Conservation (phyloP, 2,113 vertebrate genomes). For the Sebastes fasciatus region DNA sequence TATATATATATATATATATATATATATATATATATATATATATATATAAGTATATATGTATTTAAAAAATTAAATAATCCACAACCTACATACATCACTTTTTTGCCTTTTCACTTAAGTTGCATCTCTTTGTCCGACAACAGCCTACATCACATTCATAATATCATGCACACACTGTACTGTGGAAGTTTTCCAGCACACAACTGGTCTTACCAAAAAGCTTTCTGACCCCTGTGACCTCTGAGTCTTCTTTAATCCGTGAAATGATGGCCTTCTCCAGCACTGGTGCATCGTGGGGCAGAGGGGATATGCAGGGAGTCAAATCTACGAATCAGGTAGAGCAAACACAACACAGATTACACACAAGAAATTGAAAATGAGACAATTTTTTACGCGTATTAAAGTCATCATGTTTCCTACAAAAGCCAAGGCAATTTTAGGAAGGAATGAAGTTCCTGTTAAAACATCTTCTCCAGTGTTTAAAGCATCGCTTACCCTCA, state of each 20-base stretch:
- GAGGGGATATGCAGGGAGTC: slow-evolving; percentile 94
- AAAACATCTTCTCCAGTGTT: not conserved
- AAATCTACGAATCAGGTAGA: slow-evolving; percentile 85
- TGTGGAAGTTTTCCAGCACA: not conserved
- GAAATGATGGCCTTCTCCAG: slow-evolving; percentile 86
- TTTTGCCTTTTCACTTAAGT: not conserved
- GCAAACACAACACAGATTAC: not conserved
- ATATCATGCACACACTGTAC: not conserved
- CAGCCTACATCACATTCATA: not conserved
- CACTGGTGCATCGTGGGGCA: slow-evolving; percentile 87
- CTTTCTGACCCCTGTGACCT: slow-evolving; percentile 84
- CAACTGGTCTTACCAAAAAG: slow-evolving; percentile 84
- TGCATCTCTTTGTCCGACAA: not conserved
- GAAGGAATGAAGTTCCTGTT: not conserved
- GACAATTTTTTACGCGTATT: too few species aligned
- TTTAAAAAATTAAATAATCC: not conserved
- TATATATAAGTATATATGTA: too few species aligned
- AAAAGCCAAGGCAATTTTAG: too few species aligned
- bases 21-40: too few species aligned
- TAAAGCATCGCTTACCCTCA: slow-evolving; percentile 86
- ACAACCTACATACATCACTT: not conserved
- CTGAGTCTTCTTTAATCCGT: slow-evolving; percentile 86
- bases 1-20: too few species aligned
- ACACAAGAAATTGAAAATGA: not conserved
- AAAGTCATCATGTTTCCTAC: too few species aligned